Evolutionary conservation across 2,113 vertebrate species (phyloP), one percentile per base, ranked within the genome.

Genomic region (Saiga tatarica): DNA sequence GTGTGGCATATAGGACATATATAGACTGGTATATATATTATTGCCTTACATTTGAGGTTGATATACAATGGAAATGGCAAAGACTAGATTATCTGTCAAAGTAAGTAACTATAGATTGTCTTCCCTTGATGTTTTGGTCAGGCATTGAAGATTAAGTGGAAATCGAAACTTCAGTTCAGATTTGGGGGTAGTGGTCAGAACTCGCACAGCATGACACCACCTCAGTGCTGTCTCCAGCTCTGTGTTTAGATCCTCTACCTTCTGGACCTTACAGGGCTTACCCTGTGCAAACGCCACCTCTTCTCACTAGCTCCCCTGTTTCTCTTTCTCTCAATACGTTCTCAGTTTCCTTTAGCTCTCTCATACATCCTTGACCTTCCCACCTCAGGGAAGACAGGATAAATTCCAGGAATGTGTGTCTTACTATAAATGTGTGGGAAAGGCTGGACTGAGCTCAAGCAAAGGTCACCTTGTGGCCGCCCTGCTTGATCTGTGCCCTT

Each of bases 401-500:
- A 94, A 92, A 96, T 83, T 90, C 57, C 19, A 64, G 47, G 78
- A 64, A n/a, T 85, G 26, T 87, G 62, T 89, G n/a, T 93, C 67
- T 92, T 85, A 67, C 53, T 64, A 36, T 76, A 95, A 95, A 89
- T 92, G 71, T 50, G 30, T 83, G 33, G 47, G 25, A 87, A 95
- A 90, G 28, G 84, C 26, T 84, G 67, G 42, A 53, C 39, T 85
- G 71, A 87, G n/a, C 94, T 92, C 71, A 96, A 57, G 45, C 89
- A 90, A 96, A 98, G 59, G 76, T 94, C 96, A 91, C 52, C 47
- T 95, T 95, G 28, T 17, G 53, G 50, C 55, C 89, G 6, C 28
- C 26, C 53, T 89, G 45, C 81, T 92, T 95, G 33, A 28, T 86
- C 57, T 79, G 55, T 93, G 84, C 87, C 79, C 83, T 91, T 92